phyloP scores from a whole-genome alignment of 2,888 invertebrate genomes.

The Synanthedon andrenaeformis region DNA sequence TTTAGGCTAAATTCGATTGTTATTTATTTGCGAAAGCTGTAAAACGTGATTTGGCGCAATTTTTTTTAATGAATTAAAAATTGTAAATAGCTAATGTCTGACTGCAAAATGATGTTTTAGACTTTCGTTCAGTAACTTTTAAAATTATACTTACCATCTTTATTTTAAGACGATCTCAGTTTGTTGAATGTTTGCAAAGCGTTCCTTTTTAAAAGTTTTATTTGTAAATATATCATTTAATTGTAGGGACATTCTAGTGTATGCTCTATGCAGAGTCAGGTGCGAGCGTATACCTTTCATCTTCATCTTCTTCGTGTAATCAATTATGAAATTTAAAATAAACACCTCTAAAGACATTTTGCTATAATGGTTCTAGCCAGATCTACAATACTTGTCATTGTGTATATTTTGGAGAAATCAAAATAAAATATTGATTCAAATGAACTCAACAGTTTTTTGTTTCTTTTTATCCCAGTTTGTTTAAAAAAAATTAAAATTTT shows the following conservation, averaged over 20 bases:
- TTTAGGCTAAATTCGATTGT: constrained; percentile 70
- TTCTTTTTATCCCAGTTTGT: background rate
- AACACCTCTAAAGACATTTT: constrained; percentile 56
- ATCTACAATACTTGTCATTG: constrained; percentile 61
- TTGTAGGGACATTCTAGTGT: constrained; percentile 61
- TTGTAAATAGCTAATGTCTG: constrained; percentile 50
- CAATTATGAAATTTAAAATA: constrained; percentile 57
- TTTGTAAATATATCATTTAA: constrained; percentile 65
- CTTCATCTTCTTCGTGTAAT: constrained; percentile 64
- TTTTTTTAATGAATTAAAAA: constrained; percentile 37
- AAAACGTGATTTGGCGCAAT: constrained; percentile 59
- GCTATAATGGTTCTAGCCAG: constrained; percentile 52
- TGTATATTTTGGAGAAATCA: constrained; percentile 69
- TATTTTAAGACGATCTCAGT: constrained; percentile 70
- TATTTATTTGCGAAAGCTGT: constrained; percentile 67
- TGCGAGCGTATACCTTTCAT: constrained; percentile 16
- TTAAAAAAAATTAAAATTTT: too few species aligned
- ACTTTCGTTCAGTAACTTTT: constrained; percentile 58
- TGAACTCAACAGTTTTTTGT: constrained; percentile 19
- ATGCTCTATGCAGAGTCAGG: too few species aligned
- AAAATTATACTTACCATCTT: constrained; percentile 64
- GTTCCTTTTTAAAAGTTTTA: constrained; percentile 69
- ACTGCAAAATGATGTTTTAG: constrained; percentile 48
- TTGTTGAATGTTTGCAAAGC: constrained; percentile 71
- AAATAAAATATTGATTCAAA: constrained; percentile 67